Percentiles rank a stretch among this genome's conserved stretches.
phyloP scores from a whole-genome alignment of 1,140 invertebrate species.

The Panagrolaimus sp. region DNA sequence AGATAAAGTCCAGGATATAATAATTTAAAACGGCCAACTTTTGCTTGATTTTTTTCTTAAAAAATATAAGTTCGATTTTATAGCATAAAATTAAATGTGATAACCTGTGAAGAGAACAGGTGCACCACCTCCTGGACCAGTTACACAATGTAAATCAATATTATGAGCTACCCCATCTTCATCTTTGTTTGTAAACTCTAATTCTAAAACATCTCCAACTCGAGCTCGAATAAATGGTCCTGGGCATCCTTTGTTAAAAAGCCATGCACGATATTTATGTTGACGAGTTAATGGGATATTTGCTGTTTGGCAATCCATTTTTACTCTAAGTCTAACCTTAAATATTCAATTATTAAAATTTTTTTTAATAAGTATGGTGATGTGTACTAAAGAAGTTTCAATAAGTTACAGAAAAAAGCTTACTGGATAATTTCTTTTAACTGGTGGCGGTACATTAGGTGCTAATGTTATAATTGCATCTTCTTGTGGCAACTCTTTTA shows the following conservation, averaged over 20 bases:
- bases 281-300: neutral
- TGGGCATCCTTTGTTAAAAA: slow-evolving; percentile 17
- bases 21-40: slow-evolving; percentile 12
- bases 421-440: slow-evolving; percentile 17
- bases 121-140: slow-evolving; percentile 15
- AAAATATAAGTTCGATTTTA: too few relatives aligned
- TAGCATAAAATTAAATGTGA: neutral
- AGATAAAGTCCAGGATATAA: slow-evolving; percentile 23
- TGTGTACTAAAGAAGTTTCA: too few relatives aligned
- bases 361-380: too few relatives aligned
- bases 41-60: neutral
- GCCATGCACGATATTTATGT: slow-evolving; percentile 21
- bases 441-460: slow-evolving; percentile 23
- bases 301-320: too few relatives aligned
- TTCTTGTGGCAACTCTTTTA: neutral
- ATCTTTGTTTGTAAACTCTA: slow-evolving; percentile 21
- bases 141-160: slow-evolving; percentile 21
- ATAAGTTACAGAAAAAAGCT: neutral
- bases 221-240: slow-evolving; percentile 24
- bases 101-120: neutral
- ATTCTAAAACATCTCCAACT: slow-evolving; percentile 19
- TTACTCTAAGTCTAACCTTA: too few relatives aligned
- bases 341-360: too few relatives aligned
- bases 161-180: slow-evolving; percentile 17
- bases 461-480: slow-evolving; percentile 14